Evolutionary conservation across 2,888 invertebrate species (phyloP).

Genomic region (Deilephila elpenor): DNA sequence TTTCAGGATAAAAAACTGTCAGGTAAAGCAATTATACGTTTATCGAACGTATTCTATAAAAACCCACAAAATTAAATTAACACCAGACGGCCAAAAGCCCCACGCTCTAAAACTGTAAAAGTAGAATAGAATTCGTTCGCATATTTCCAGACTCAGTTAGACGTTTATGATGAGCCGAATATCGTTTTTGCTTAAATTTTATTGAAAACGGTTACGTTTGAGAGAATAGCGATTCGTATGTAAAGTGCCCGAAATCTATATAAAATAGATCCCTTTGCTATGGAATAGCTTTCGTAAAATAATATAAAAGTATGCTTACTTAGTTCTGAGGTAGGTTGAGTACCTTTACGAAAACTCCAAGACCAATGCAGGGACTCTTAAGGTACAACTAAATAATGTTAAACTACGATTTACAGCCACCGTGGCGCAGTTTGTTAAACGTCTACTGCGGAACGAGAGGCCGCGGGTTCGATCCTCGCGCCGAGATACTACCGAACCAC

Average conservation of each 20-base stretch:
- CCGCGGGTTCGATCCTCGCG: too few species aligned
- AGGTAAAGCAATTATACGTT: too few species aligned
- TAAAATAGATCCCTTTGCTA: neutral
- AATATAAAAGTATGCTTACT: neutral
- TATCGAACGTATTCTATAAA: too few species aligned
- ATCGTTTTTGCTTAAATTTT: slow-evolving; percentile 12
- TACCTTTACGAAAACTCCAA: too few species aligned
- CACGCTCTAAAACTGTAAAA: neutral
- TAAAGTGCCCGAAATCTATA: neutral
- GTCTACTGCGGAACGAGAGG: too few species aligned
- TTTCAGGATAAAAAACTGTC: too few species aligned
- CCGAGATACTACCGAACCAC: too few species aligned
- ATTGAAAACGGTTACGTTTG: neutral
- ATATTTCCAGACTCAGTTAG: neutral
- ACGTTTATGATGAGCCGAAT: neutral
- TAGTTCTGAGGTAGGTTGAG: neutral
- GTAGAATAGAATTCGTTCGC: neutral
- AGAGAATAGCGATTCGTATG: slow-evolving; percentile 1
- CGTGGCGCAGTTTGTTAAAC: too few species aligned
- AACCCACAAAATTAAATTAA: neutral
- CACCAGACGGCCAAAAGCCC: neutral
- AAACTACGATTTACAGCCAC: too few species aligned
- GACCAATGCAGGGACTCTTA: too few species aligned
- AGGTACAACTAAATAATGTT: too few species aligned
- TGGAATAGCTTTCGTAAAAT: neutral